Conservation (phyloP, 2,113 vertebrate genomes). For the Isichthys henryi region DNA sequence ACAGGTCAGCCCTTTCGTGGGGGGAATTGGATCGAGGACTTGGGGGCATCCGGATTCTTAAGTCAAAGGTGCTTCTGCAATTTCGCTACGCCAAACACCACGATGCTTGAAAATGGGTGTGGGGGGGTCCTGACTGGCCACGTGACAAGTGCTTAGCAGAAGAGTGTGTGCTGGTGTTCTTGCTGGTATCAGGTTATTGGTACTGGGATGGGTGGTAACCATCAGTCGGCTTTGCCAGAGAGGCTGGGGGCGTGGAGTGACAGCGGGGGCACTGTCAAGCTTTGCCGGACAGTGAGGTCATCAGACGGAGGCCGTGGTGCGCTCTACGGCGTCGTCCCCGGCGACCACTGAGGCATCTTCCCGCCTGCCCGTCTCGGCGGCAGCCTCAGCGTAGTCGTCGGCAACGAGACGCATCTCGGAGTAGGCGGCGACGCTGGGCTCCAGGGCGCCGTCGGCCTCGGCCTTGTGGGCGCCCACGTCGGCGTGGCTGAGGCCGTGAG, state of each 20-base stretch:
- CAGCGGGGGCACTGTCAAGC: not conserved
- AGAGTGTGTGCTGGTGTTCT: not conserved
- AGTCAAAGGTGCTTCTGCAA: not conserved
- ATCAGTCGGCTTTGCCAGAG: not conserved
- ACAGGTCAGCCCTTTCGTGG: not conserved
- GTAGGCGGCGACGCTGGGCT: not conserved
- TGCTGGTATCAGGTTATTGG: not conserved
- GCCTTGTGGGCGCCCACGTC: conserved; percentile 46
- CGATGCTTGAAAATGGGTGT: not conserved
- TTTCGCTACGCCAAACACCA: not conserved
- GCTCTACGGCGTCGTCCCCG: not conserved
- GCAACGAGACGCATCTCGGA: not conserved
- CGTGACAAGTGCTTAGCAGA: not conserved
- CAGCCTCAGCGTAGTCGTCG: not conserved
- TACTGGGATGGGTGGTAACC: not conserved
- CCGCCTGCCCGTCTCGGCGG: not conserved
- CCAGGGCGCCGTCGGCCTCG: conserved; percentile 23
- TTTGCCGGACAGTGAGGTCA: not conserved
- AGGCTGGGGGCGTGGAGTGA: not conserved
- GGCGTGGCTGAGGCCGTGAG: conserved; percentile 61
- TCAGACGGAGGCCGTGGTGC: not conserved
- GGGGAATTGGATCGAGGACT: not conserved
- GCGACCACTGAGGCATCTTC: not conserved
- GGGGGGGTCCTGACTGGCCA: not conserved
- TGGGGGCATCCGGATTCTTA: not conserved